Base-by-base conservation (phyloP, 2,113 vertebrate species). In the Chaetodon trifascialis region DNA sequence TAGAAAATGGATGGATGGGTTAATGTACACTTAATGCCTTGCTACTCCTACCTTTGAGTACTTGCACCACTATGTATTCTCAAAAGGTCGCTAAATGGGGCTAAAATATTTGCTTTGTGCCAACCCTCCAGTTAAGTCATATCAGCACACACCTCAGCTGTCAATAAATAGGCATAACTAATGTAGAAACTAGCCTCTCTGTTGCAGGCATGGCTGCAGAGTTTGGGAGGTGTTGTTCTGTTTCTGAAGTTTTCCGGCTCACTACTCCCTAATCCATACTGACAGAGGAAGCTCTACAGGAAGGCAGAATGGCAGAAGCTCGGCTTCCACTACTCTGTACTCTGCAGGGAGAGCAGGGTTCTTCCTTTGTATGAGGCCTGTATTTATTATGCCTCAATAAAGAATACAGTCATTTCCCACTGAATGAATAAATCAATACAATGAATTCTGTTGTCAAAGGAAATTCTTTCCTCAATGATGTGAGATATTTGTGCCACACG, bases 131-230 rank as follows among this genome's bases (percentile, higher is more conserved):
- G 58, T 79, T 78, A 81, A 81, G 25, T 34, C 78, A 78, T 82
- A 91, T 85, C 79, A 90, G 79, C 86, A 89, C 85, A 69, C 72
- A 84, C 80, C 84, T 80, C 69, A 52, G 79, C 59, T 82, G 51
- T 51, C 73, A 86, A 92, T 93, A 92, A 94, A 93, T 92, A 91
- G 93, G 87, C 71, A 91, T 81, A 67, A 87, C 71, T 62, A 67
- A 80, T 88, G 85, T 79, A n/a, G 36, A 79, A 91, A 92, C 84
- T 82, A 71, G 49, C 36, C n/a, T 68, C 73, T 56, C 74, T 88
- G 80, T 81, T 80, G 73, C 51, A 87, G 91, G 88, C 89, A 80
- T 90, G 88, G 62, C 58, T 87, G 88, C 77, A 69, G 84, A 68
- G 84, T 87, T 82, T 78, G 73, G 82, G 83, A 76, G 82, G 80